phyloP scores from a whole-genome alignment of 2,797 vertebrate species.

The Denticeps clupeoides region DNA sequence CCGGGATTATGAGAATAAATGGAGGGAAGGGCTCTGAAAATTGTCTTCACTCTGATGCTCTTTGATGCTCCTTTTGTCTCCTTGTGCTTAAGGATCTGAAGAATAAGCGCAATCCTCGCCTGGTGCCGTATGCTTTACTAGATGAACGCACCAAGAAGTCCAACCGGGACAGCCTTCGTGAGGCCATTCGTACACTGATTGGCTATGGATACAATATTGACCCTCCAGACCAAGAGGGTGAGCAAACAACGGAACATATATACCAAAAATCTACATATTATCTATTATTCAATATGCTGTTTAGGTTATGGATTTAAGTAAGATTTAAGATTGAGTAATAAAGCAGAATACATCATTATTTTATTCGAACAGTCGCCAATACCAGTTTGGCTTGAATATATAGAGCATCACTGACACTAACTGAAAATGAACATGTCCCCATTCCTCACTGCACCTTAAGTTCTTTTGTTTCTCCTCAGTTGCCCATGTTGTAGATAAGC shows the following conservation, averaged over 20 bases:
- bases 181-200: constrained; percentile 88
- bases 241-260: too few relatives aligned
- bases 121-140: constrained; percentile 89
- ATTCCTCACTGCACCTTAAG: too few relatives aligned
- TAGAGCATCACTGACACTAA: too few relatives aligned
- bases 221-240: constrained; percentile 88
- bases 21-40: background rate
- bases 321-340: too few relatives aligned
- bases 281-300: too few relatives aligned
- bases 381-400: too few relatives aligned
- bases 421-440: too few relatives aligned
- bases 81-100: constrained; percentile 75
- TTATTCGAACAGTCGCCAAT: too few relatives aligned
- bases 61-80: constrained; percentile 8
- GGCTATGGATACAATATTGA: constrained; percentile 94
- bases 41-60: background rate
- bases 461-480: constrained; percentile 43
- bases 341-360: too few relatives aligned
- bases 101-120: constrained; percentile 89
- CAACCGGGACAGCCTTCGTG: constrained; percentile 92
- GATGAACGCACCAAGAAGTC: constrained; percentile 98
- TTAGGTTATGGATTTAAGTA: too few relatives aligned
- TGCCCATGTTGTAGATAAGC: constrained; percentile 63
- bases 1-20: background rate
- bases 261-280: too few relatives aligned